Percentiles rank a stretch among this genome's conserved stretches.
Conservation (phyloP, 2,888 invertebrate genomes). For the Arrhopalites spinosus region DNA sequence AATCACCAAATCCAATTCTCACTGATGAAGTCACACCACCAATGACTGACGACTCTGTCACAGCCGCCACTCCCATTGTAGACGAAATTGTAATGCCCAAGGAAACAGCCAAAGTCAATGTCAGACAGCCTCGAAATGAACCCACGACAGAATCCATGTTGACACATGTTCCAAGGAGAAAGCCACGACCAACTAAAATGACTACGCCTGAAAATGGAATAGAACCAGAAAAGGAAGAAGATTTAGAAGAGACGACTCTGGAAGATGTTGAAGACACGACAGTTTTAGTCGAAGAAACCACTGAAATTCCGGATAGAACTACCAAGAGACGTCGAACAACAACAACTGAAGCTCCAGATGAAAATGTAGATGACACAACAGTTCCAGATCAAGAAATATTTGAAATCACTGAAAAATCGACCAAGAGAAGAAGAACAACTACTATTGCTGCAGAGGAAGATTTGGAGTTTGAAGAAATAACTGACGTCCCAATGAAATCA, state of each 20-base stretch:
- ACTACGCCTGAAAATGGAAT: no score
- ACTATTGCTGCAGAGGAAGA: neutral
- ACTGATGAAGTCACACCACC: slow-evolving; percentile 61
- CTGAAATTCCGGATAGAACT: neutral
- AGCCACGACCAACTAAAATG: no score
- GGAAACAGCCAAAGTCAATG: no score
- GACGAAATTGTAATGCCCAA: no score
- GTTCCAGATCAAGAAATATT: neutral
- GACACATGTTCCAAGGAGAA: no score
- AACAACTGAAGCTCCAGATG: neutral
- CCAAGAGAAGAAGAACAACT: neutral
- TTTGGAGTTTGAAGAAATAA: neutral
- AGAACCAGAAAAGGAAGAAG: neutral
- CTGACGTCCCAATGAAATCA: neutral
- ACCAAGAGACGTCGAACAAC: neutral
- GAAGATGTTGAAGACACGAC: no score
- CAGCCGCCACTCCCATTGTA: slow-evolving; percentile 60
- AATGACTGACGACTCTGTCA: no score
- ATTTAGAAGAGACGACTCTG: no score
- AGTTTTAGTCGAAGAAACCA: no score
- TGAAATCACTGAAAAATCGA: neutral
- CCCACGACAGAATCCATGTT: no score
- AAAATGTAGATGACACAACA: neutral
- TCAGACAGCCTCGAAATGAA: no score
- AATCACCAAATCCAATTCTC: slow-evolving; percentile 57